Conservation (phyloP, 2,113 vertebrate species). For the Apteryx owenii region DNA sequence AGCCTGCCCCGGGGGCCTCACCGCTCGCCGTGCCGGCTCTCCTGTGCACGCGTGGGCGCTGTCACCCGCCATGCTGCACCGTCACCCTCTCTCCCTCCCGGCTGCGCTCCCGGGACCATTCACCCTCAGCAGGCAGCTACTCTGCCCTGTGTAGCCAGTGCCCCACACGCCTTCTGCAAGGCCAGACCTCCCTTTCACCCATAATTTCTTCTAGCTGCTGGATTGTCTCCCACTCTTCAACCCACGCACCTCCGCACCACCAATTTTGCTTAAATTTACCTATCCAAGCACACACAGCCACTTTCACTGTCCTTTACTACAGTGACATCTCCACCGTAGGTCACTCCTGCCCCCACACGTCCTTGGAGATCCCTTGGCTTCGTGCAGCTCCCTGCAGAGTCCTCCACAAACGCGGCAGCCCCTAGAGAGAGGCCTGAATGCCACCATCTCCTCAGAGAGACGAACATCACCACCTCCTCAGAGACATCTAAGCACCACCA, state of each 20-base stretch:
- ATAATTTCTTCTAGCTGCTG: too few species aligned
- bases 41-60: too few species aligned
- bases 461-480: not conserved
- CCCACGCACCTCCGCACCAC: not conserved
- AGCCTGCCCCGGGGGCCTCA: too few species aligned
- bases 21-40: too few species aligned
- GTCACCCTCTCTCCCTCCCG: rapidly evolving
- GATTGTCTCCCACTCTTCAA: not conserved
- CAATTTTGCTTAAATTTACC: too few species aligned
- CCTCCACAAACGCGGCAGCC: not conserved
- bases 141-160: not conserved
- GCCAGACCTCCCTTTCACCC: not conserved
- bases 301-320: not conserved
- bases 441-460: not conserved
- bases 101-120: not conserved
- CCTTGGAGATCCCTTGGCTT: not conserved
- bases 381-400: not conserved
- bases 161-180: too few species aligned
- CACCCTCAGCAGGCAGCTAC: too few species aligned
- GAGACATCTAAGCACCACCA: not conserved
- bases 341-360: not conserved
- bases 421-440: rapidly evolving
- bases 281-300: not conserved
- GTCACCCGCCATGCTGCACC: not conserved
- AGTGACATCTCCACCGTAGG: not conserved